phyloP scores from a whole-genome alignment of 92 coral and sea anemone genomes.

The Porites cylindrica region DNA sequence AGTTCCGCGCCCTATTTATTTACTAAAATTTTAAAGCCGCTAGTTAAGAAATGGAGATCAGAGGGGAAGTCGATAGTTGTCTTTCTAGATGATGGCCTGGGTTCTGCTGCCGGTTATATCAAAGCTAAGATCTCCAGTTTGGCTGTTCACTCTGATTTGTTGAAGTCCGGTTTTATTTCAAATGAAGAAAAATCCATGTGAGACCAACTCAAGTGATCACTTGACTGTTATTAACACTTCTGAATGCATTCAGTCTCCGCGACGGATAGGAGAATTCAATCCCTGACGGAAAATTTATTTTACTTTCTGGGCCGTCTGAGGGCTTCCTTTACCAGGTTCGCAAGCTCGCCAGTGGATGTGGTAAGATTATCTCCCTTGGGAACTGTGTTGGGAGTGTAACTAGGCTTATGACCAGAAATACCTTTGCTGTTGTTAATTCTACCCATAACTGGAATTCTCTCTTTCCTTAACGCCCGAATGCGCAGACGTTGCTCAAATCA shows the following conservation, averaged over 20 bases:
- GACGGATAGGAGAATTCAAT: slow-evolving; percentile 30
- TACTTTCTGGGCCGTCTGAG: not conserved
- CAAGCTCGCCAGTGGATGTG: slow-evolving; percentile 32
- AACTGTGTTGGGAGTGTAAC: slow-evolving; percentile 65
- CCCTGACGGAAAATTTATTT: not conserved
- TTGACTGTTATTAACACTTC: slow-evolving; percentile 31
- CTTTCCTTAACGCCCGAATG: slow-evolving; percentile 6
- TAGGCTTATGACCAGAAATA: slow-evolving; percentile 65
- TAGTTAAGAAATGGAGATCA: slow-evolving; percentile 8
- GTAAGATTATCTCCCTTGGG: slow-evolving; percentile 57
- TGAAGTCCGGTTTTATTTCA: slow-evolving; percentile 66
- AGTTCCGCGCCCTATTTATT: slow-evolving; percentile 51
- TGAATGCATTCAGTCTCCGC: slow-evolving; percentile 8
- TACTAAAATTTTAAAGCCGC: slow-evolving; percentile 14
- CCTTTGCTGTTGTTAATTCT: slow-evolving; percentile 50
- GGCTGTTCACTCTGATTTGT: slow-evolving; percentile 49
- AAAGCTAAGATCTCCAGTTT: slow-evolving; percentile 41
- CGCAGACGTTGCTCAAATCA: not conserved
- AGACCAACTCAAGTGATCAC: slow-evolving; percentile 51
- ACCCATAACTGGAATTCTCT: slow-evolving; percentile 39
- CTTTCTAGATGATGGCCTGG: slow-evolving; percentile 52
- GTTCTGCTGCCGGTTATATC: slow-evolving; percentile 14
- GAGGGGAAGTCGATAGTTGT: not conserved
- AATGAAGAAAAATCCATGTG: slow-evolving; percentile 65
- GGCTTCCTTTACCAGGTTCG: slow-evolving; percentile 29